Evolutionary conservation across 2,888 invertebrate species (phyloP), one percentile per base, ranked within the genome.

Genomic region (Hypomecis punctinalis): DNA sequence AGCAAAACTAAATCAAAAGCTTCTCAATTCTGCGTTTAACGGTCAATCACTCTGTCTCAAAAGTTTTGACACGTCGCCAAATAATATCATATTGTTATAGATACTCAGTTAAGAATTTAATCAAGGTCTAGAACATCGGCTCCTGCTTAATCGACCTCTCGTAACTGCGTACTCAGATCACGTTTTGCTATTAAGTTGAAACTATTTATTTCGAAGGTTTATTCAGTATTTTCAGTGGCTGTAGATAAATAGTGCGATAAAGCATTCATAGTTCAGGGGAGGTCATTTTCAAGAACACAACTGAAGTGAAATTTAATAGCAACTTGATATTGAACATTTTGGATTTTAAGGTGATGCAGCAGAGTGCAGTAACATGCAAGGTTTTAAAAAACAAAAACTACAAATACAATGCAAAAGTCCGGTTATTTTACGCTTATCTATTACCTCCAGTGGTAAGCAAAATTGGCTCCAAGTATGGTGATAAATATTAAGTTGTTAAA

Each of bases 31-130:
- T 5, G 13, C 23, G 10, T 10, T 40, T 13, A 5, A 5, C 39
- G 52, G 52, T 52, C 52, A 52, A 23, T 10, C 23, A 39, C 9
- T 39, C 23, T 13, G 40, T 52, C 52, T 52, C 13, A 13, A 23
- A 52, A 52, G 39, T 52, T 52, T 10, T 52, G 52, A 40, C 6
- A 52, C 13, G 39, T 40, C 40, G 40, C 52, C 52, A 52, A 52
- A 52, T 9, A 51, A 39, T 40, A 37, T 51, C 13, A 37, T 23
- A 23, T 23, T 23, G 6, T 11, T 45, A 46, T 23, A 39, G 5
- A 8, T 10, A 52, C 39, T 40, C 52, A 0, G 39, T 52, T 23
- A 52, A 43, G 11, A 45, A 37, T 36, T 43, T 55, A 55, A 45
- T 55, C 43, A 55, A 55, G 55, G 45, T 13, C 45, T 36, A 45